These are phyloP conservation scores for Perdita meconis DNA, from an alignment of 2,888 invertebrate species.

Conservation along the genomic window DNA sequence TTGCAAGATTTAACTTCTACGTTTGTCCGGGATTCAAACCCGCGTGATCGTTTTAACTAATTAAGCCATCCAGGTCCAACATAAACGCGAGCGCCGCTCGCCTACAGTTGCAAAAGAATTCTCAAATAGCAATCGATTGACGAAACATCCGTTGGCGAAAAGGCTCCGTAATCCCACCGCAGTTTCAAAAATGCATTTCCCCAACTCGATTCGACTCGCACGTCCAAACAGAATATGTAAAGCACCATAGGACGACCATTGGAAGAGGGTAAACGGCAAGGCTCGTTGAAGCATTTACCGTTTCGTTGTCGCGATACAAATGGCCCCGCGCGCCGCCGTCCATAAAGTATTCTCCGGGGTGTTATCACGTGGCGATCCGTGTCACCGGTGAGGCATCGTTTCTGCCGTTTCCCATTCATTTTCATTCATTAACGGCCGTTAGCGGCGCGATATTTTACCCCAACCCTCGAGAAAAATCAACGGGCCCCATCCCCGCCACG, in stretches of 20 bases:
- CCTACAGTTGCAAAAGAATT: too few relatives aligned
- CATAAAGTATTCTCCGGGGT: conserved; percentile 62
- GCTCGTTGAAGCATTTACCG: conserved; percentile 56
- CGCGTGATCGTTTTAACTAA: too few relatives aligned
- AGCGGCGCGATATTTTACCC: conserved; percentile 55
- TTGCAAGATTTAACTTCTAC: too few relatives aligned
- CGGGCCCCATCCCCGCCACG: not conserved
- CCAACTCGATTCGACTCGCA: not conserved
- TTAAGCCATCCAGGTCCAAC: too few relatives aligned
- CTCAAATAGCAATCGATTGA: too few relatives aligned
- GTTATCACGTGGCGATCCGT: conserved; percentile 64
- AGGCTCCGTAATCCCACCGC: too few relatives aligned
- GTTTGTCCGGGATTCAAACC: too few relatives aligned
- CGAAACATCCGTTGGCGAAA: too few relatives aligned
- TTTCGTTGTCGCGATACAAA: conserved; percentile 61
- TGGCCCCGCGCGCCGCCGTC: conserved; percentile 29
- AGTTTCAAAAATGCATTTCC: too few relatives aligned
- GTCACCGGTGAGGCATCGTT: conserved; percentile 62
- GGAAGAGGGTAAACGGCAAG: conserved; percentile 15
- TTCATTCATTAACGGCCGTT: conserved; percentile 71
- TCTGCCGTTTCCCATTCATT: conserved; percentile 61
- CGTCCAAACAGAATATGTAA: conserved; percentile 1
- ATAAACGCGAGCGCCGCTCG: too few relatives aligned
- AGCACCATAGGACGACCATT: not conserved
- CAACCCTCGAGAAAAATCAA: conserved; percentile 42